Evolutionary conservation across 64 coral and sea anemone species (phyloP).

Genomic region (Pocillopora damicornis): DNA sequence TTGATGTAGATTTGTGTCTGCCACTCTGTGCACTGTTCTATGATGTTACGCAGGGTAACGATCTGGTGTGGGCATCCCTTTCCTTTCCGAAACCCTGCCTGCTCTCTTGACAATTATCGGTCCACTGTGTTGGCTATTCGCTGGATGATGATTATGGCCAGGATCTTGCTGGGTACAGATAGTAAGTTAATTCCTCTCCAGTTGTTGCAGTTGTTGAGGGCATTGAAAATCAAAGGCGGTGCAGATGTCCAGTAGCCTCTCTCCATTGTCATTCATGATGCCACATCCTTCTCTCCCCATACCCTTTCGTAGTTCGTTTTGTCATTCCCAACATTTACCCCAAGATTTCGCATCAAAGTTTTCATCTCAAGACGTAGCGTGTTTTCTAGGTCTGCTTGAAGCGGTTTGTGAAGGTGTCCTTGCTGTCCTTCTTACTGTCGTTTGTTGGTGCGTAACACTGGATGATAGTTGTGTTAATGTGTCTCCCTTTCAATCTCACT

Average conservation of each 20-base stretch:
- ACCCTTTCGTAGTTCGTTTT: not conserved
- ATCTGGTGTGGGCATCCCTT: too few species aligned
- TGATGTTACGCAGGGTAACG: too few species aligned
- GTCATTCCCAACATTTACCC: slow-evolving; percentile 30
- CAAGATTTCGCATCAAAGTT: slow-evolving; percentile 4
- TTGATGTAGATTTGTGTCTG: too few species aligned
- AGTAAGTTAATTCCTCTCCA: too few species aligned
- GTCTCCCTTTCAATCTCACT: slow-evolving; percentile 24
- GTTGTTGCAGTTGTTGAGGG: too few species aligned
- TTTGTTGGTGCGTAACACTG: slow-evolving; percentile 22
- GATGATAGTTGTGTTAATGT: not conserved
- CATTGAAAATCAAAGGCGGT: slow-evolving; percentile 12
- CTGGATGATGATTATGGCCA: too few species aligned
- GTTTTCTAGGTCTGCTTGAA: not conserved
- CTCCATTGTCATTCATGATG: too few species aligned
- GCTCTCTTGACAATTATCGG: too few species aligned
- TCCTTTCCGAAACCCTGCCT: too few species aligned
- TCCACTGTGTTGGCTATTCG: too few species aligned
- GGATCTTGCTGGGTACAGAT: too few species aligned
- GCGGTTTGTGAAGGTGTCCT: slow-evolving; percentile 18
- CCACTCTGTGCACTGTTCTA: too few species aligned
- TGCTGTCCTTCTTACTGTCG: not conserved
- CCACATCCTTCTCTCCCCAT: slow-evolving; percentile 22
- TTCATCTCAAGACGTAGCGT: slow-evolving; percentile 8
- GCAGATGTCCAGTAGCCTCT: slow-evolving; percentile 33